Percentiles rank a stretch among this genome's conserved stretches.
Conservation (phyloP, 2,888 invertebrate genomes). For the Drosophila pseudotalamancana region DNA sequence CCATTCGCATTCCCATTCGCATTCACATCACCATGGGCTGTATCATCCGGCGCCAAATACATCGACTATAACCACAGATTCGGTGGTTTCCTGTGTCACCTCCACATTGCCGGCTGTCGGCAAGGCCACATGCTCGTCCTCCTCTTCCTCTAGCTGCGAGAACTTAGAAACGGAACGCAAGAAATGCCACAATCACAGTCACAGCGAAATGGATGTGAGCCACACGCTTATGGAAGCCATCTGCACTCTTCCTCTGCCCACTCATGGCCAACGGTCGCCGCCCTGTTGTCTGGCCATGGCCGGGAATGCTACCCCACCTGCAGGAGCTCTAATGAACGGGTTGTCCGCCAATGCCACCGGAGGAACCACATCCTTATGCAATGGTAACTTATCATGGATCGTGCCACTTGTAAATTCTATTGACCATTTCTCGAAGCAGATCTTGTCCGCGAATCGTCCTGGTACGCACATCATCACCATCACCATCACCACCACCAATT, state of each 20-base stretch:
- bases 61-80: conserved; percentile 75
- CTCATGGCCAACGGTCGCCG: conserved; percentile 66
- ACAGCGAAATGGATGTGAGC: conserved; percentile 63
- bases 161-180: conserved; percentile 69
- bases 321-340: conserved; percentile 61
- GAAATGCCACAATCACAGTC: conserved; percentile 62
- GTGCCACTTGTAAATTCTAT: not conserved
- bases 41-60: conserved; percentile 68
- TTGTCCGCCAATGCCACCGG: conserved; percentile 41
- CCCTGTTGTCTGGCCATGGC: conserved; percentile 71
- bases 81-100: conserved; percentile 78
- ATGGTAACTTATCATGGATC: conserved; percentile 50
- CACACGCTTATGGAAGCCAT: conserved; percentile 69
- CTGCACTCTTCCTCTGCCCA: conserved; percentile 55
- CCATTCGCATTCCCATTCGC: conserved; percentile 45
- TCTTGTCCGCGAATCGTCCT: conserved; percentile 74
- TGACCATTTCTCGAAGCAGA: conserved; percentile 49
- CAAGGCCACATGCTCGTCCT: conserved; percentile 64
- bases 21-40: conserved; percentile 63
- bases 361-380: conserved; percentile 58
- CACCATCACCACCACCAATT: conserved; percentile 81
- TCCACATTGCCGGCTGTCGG: conserved; percentile 69
- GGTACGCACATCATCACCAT: conserved; percentile 80
- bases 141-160: conserved; percentile 63
- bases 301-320: conserved; percentile 57